These are phyloP conservation scores for Pheosia gnoma DNA, from an alignment of 2,888 invertebrate genomes.

Conservation along the genomic window DNA sequence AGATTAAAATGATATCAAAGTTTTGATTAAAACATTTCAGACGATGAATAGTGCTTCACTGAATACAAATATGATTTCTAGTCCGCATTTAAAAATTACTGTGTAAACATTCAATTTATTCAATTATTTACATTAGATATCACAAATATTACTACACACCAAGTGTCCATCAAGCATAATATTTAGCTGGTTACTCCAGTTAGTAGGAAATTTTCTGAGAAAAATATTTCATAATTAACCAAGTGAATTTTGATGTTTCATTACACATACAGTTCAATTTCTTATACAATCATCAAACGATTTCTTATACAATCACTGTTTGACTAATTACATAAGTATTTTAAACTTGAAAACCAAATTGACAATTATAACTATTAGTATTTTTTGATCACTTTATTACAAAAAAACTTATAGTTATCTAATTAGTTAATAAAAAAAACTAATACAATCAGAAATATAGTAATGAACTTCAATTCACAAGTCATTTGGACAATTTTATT, in stretches of 20 bases:
- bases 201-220: not conserved
- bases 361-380: too few species aligned
- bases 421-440: conserved; percentile 11
- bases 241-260: too few species aligned
- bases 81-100: conserved; percentile 25
- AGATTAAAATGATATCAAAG: conserved; percentile 31
- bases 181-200: not conserved
- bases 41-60: conserved; percentile 34
- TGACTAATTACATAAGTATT: too few species aligned
- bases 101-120: conserved; percentile 43
- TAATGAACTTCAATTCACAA: conserved; percentile 27
- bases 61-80: conserved; percentile 17
- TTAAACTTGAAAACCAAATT: too few species aligned
- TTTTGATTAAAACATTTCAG: conserved; percentile 16
- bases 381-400: too few species aligned
- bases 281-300: too few species aligned
- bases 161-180: not conserved
- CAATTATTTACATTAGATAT: conserved; percentile 50
- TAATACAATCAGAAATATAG: conserved; percentile 23
- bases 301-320: too few species aligned
- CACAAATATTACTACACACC: conserved; percentile 40
- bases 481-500: conserved; percentile 36
- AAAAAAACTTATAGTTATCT: too few species aligned
- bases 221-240: too few species aligned
- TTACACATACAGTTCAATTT: too few species aligned